Base-by-base conservation (phyloP, 2,797 vertebrate species). In the Fundulus diaphanus region DNA sequence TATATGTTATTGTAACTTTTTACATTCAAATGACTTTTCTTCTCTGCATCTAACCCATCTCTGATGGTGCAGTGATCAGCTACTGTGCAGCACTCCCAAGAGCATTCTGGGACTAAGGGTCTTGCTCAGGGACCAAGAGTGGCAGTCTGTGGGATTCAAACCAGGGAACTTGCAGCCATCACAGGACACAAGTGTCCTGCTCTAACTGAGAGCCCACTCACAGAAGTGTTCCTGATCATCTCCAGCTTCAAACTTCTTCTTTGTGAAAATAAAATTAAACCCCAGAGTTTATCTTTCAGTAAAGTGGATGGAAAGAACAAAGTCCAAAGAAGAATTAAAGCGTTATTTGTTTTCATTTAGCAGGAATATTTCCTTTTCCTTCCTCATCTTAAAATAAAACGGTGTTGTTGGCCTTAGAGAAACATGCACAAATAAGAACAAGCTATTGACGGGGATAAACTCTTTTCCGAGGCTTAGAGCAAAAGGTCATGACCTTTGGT, bases 401-500 rank as follows among this genome's bases (percentile, higher is more conserved):
- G 1, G 51, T 78, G 63, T 77, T 68, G 1, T 46, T 1, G n/a
- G 44, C 8, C 24, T 15, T 8, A 22, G 51, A 15, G 70, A 40
- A 11, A 31, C 35, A 24, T 63, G 11, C 35, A 40, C 22, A 57
- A 49, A 29, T 22, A 42, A 46, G 22, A 8, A n/a, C n/a, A n/a
- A n/a, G 35, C 33, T 40, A 16, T 40, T 22, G 29, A 68, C 12
- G 22, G 7, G 13, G 35, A 27, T 11, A 27, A 52, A 40, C 52
- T 82, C 7, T 74, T 18, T 68, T 40, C 24, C 54, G 44, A 69
- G 15, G 12, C 63, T 73, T 69, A 54, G 51, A 79, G 74, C 31
- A 79, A 85, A 82, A 71, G 77, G 46, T 79, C 46, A 61, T 16
- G 31, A 72, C 77, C 72, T 80, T 74, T 79, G 51, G 31, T 31